Evolutionary conservation across 2,888 invertebrate genomes (phyloP).

Genomic region (Harpagoxenus sublaevis): DNA sequence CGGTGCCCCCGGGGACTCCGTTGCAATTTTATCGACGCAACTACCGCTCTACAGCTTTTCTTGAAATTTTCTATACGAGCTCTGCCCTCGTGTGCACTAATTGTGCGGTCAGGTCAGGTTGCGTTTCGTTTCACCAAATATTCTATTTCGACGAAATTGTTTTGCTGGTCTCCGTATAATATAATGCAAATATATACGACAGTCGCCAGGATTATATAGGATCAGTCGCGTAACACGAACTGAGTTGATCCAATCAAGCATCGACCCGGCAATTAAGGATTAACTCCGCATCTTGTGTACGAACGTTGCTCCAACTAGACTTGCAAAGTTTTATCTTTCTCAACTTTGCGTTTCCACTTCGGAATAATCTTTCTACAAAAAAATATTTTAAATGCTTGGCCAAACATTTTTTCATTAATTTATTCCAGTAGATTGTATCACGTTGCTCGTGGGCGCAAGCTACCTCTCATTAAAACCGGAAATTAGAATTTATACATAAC

Average conservation of each 20-base stretch:
- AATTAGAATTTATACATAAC: constrained; percentile 20
- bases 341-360: background rate
- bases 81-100: background rate
- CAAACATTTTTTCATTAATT: background rate
- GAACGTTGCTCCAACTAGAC: background rate
- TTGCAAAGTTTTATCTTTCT: background rate
- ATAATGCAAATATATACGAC: constrained; percentile 32
- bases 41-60: constrained; percentile 1
- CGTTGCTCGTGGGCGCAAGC: background rate
- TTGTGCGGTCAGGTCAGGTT: background rate
- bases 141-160: background rate
- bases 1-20: background rate
- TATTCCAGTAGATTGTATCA: too few species aligned
- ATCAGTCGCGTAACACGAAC: constrained; percentile 25
- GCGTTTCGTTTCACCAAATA: constrained; percentile 6
- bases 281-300: constrained; percentile 10
- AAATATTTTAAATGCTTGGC: background rate
- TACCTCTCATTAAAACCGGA: background rate
- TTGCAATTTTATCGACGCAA: constrained; percentile 17
- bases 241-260: constrained; percentile 32
- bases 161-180: background rate
- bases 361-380: background rate
- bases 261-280: constrained; percentile 14
- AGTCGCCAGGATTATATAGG: constrained; percentile 17
- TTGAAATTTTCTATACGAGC: constrained; percentile 16